Evolutionary conservation across 2,888 invertebrate genomes (phyloP), one percentile per base, ranked within the genome.

Genomic region (Meandrusa payeni): DNA sequence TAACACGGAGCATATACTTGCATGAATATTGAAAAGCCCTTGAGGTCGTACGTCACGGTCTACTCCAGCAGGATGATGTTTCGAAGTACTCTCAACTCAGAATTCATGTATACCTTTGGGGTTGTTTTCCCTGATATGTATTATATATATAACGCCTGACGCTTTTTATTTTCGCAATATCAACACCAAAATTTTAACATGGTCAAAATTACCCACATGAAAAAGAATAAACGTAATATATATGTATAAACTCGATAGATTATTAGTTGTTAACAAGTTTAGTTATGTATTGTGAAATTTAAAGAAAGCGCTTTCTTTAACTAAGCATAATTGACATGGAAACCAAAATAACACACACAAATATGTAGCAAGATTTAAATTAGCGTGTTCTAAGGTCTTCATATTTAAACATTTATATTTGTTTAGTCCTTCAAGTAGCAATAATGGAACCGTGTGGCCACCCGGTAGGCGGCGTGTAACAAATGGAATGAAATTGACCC

Each of bases 401-500:
- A 37, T 24, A 40, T 31, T 29, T 19, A 33, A 41, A 41, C 9
- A n/a, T n/a, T n/a, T 20, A 26, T 17, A 4, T 13, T 26, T 19
- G 26, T 5, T 17, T 26, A 19, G 19, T 19, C 26, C 19, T 13
- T 5, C 15, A 32, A 23, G 20, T 41, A 28, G 34, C 22, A 34
- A 27, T 13, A 10, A 41, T 34, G 19, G 12, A 32, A 33, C 11
- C 15, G 7, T 41, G 13, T 11, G 28, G 41, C 20, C 20, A 20
- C 12, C 7, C 29, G 5, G 32, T 9, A 26, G 10, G 57, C 66
- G 61, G 38, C 51, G 52, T 49, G 61, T 69, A 69, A 70, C 64
- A 68, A 70, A 72, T 71, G 70, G 69, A 55, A 55, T 65, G 64
- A 68, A 79, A 79, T 79, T 72, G 76, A 65, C 58, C 64, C 73